Conservation (phyloP, 1,140 invertebrate genomes). For the Nomia melanderi region DNA sequence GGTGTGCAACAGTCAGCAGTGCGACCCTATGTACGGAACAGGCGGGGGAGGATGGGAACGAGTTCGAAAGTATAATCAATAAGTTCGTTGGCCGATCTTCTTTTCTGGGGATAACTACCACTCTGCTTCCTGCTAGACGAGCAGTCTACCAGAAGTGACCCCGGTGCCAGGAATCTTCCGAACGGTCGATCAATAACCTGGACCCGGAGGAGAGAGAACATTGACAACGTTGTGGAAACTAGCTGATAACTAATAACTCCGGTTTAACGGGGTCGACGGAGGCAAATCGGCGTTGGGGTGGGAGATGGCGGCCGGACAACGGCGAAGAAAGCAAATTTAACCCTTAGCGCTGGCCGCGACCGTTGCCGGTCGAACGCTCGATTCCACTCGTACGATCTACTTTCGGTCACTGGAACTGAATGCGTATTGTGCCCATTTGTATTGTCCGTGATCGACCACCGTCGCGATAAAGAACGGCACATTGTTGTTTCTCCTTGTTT, state of each 20-base stretch:
- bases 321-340: constrained; percentile 57
- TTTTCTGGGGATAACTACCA: constrained; percentile 57
- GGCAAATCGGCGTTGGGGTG: background rate
- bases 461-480: background rate
- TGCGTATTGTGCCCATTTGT: background rate
- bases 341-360: background rate
- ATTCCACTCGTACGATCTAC: background rate
- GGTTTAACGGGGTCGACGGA: constrained; percentile 16
- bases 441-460: background rate
- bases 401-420: constrained; percentile 25
- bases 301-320: background rate
- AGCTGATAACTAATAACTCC: constrained; percentile 34
- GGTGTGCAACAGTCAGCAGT: constrained; percentile 63
- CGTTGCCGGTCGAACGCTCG: too few species aligned
- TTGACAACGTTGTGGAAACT: constrained; percentile 16
- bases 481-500: background rate
- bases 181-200: constrained; percentile 68
- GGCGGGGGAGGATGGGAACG: constrained; percentile 43
- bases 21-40: background rate
- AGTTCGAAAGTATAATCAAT: constrained; percentile 64
- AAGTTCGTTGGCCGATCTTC: constrained; percentile 65
- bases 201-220: constrained; percentile 37
- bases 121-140: constrained; percentile 65
- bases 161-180: constrained; percentile 67
- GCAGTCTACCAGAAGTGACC: constrained; percentile 64